Evolutionary conservation across 2,888 invertebrate genomes (phyloP), one percentile per base, ranked within the genome.

Genomic region (Margaritifera margaritifera): DNA sequence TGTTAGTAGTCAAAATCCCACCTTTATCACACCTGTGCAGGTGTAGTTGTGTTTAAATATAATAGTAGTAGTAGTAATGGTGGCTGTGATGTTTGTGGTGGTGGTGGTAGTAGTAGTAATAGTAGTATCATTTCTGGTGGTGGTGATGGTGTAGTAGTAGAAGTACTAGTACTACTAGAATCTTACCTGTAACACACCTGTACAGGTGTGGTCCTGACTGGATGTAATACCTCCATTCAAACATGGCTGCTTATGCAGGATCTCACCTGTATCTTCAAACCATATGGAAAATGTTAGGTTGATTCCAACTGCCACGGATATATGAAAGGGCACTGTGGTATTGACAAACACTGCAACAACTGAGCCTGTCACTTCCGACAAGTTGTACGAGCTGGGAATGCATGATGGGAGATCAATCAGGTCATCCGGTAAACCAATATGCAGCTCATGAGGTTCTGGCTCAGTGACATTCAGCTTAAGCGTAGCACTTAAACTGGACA

Each of bases 281-380:
- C 59, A 55, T 62, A 81, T 77, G 51, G 66, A 69, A 66, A 84
- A 85, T 64, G 80, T 79, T 70, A 84, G 68, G 62, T 84, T 79
- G 59, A 75, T 75, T 65, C 85, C 85, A 62, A 80, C 74, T 52
- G 81, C 58, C 66, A 84, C 80, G 1, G 81, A 80, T 3, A 78
- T 79, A 63, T 81, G 80, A 62, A 85, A 57, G 15, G 62, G 61
- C 24, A 81, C 64, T 2, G 71, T 63, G 20, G 74, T 73, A 69
- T 80, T 75, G 27, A 72, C 71, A 69, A 84, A 85, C 20, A 82
- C 83, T 6, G 80, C 75, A 57, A 83, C 73, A 25, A 74, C 65
- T 20, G 77, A 67, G 2, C 62, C 63, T 18, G 55, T 61, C 11
- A 65, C 62, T 31, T 70, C 62, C 2, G 67, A 51, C 51, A 69